Percentiles rank a stretch among this genome's conserved stretches.
Evolutionary conservation across 2,113 vertebrate species (phyloP).

Genomic region (Cricetomys ansorgei): DNA sequence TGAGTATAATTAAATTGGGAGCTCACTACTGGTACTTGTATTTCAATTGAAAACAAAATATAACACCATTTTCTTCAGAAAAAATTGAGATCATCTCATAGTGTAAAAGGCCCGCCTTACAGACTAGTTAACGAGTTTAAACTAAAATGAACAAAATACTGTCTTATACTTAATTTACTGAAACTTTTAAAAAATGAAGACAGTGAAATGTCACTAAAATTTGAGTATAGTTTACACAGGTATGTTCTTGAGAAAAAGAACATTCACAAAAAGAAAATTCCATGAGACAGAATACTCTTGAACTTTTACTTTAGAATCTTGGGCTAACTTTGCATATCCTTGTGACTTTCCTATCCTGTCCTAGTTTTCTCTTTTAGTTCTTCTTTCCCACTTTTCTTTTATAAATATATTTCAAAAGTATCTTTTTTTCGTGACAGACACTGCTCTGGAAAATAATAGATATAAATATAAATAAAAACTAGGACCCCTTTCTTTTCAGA

Average conservation of each 20-base stretch:
- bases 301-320: background rate
- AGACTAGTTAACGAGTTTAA: background rate
- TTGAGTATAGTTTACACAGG: background rate
- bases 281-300: background rate
- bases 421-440: background rate
- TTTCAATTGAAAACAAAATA: slow-evolving; percentile 48
- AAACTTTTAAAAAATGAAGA: slow-evolving; percentile 14
- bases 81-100: slow-evolving; percentile 8
- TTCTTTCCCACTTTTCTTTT: background rate
- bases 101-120: background rate
- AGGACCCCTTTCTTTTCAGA: background rate
- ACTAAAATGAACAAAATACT: background rate
- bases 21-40: background rate
- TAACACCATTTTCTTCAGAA: slow-evolving; percentile 32
- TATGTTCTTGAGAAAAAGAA: slow-evolving; percentile 41
- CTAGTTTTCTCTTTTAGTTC: background rate
- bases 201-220: background rate
- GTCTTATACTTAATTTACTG: slow-evolving; percentile 1
- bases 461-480: slow-evolving; percentile 11
- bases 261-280: no score
- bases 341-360: background rate
- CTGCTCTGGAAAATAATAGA: background rate
- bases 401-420: slow-evolving; percentile 18
- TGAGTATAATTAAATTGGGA: slow-evolving; percentile 40
- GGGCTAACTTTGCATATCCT: slow-evolving; percentile 8